Percentiles rank a stretch among this genome's conserved stretches.
These are phyloP conservation scores for Sminthopsis crassicaudata DNA, from an alignment of 2,113 vertebrate species.

Conservation along the genomic window DNA sequence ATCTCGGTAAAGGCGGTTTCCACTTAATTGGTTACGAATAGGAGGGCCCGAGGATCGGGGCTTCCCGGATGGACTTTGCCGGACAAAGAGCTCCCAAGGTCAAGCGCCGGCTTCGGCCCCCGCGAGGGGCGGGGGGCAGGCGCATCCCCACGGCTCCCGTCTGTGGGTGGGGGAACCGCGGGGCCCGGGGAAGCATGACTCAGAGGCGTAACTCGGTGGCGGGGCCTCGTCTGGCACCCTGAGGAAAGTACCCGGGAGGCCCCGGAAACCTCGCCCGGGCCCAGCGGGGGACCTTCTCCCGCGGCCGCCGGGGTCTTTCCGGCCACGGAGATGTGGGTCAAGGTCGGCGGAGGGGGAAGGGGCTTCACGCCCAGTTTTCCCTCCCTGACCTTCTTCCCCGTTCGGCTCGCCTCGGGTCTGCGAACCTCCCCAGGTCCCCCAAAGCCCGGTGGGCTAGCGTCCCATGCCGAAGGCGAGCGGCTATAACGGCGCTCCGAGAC, in stretches of 20 bases:
- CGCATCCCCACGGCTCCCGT: no score
- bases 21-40: no score
- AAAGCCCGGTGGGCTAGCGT: not conserved
- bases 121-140: no score
- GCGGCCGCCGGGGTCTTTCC: not conserved
- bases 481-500: not conserved
- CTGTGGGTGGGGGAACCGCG: no score
- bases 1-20: no score
- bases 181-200: conserved; percentile 62
- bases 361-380: not conserved
- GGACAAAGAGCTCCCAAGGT: no score
- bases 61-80: no score
- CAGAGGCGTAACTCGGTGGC: conserved; percentile 60
- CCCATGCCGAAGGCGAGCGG: conserved; percentile 48
- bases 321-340: not conserved
- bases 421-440: not conserved
- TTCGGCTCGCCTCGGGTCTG: not conserved
- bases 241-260: conserved; percentile 73
- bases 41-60: no score
- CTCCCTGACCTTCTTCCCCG: no score
- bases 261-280: conserved; percentile 19
- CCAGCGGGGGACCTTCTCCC: not conserved
- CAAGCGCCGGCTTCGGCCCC: no score
- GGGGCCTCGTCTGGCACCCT: conserved; percentile 63
- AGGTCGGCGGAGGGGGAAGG: not conserved